These are phyloP conservation scores for Galeruca laticollis DNA, from an alignment of 2,888 invertebrate species.

Conservation along the genomic window DNA sequence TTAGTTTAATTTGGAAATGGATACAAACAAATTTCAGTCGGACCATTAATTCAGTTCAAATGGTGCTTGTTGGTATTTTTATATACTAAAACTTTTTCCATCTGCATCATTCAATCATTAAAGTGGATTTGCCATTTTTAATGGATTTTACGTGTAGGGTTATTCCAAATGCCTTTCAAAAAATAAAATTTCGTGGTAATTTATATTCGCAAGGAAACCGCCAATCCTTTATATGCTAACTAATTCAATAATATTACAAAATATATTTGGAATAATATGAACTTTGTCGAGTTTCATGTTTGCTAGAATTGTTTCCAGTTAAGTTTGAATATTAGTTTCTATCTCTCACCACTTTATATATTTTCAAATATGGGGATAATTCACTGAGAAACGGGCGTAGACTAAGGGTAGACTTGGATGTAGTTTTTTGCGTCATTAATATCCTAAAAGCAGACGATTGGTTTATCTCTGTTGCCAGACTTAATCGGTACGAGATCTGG, in stretches of 20 bases:
- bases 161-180: neutral
- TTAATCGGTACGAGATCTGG: too few species aligned
- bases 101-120: conserved; percentile 22
- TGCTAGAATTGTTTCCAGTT: neutral
- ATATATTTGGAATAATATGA: neutral
- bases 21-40: conserved; percentile 44
- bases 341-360: neutral
- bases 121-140: conserved; percentile 32
- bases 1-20: conserved; percentile 53
- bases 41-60: conserved; percentile 47
- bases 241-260: neutral
- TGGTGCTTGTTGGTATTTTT: conserved; percentile 44
- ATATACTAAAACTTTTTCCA: conserved; percentile 27
- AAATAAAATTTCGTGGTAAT: conserved; percentile 20
- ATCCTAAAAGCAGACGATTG: too few species aligned
- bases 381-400: too few species aligned
- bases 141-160: conserved; percentile 39
- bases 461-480: too few species aligned
- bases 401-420: too few species aligned
- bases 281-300: neutral
- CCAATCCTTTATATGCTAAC: conserved; percentile 1
- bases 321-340: neutral
- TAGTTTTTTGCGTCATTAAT: too few species aligned
- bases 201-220: conserved; percentile 16
- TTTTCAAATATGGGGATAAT: neutral